Evolutionary conservation across 2,888 invertebrate genomes (phyloP).

Genomic region (Leptogaster cylindrica): DNA sequence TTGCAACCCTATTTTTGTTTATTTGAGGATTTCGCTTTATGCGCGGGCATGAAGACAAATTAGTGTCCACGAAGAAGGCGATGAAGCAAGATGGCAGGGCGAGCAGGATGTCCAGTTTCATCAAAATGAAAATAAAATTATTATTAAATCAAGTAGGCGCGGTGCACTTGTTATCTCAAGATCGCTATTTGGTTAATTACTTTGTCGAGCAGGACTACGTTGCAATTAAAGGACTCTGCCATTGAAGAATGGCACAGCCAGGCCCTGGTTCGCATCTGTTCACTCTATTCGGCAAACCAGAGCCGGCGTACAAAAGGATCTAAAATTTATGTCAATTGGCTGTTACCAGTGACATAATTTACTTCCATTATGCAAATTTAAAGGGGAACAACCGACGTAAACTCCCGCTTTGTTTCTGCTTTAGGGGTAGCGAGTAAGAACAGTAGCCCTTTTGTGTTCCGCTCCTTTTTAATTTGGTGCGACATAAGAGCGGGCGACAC

Average conservation of each 20-base stretch:
- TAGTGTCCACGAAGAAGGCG: too few species aligned
- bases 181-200: slow-evolving; percentile 46
- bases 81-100: too few species aligned
- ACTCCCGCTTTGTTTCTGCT: slow-evolving; percentile 46
- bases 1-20: too few species aligned
- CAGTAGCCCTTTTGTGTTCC: slow-evolving; percentile 25
- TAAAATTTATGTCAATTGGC: slow-evolving; percentile 47
- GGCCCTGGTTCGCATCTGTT: slow-evolving; percentile 15
- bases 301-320: slow-evolving; percentile 30
- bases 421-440: slow-evolving; percentile 5
- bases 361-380: slow-evolving; percentile 48
- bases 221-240: not conserved
- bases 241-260: not conserved
- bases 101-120: too few species aligned
- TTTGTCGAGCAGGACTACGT: slow-evolving; percentile 22
- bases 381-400: slow-evolving; percentile 45
- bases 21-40: too few species aligned
- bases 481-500: slow-evolving; percentile 1
- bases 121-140: too few species aligned
- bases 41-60: too few species aligned
- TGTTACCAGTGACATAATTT: slow-evolving; percentile 48
- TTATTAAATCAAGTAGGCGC: too few species aligned
- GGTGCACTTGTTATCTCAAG: slow-evolving; percentile 42
- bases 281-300: not conserved
- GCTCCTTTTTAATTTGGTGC: slow-evolving; percentile 19